Percentiles rank a stretch among this genome's conserved stretches.
Conservation (phyloP, 2,888 invertebrate genomes). For the Chirona hameri region DNA sequence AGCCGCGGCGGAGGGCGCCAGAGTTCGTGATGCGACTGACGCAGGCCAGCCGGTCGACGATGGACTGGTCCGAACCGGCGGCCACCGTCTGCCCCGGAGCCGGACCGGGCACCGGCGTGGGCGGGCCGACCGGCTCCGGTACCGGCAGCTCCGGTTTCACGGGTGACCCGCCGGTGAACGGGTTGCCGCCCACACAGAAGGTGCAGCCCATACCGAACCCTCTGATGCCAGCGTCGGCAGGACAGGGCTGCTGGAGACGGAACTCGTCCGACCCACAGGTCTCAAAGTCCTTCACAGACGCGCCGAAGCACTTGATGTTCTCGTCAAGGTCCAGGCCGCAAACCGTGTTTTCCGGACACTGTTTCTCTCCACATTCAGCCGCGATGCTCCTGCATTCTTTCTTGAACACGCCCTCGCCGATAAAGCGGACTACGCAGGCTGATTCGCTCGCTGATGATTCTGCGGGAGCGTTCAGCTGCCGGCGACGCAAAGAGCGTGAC, state of each 20-base stretch:
- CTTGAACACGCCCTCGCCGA: background rate
- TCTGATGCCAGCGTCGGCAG: background rate
- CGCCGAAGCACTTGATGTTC: background rate
- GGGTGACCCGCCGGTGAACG: background rate
- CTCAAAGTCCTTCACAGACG: background rate
- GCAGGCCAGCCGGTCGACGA: background rate
- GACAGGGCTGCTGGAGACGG: background rate
- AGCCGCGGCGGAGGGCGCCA: background rate
- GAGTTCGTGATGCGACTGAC: background rate
- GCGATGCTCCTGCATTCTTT: background rate
- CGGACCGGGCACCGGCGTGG: background rate
- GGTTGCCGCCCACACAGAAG: background rate
- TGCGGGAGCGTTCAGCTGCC: too few species aligned
- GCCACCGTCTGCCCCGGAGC: background rate
- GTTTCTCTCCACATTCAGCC: background rate
- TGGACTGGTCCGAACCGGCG: background rate
- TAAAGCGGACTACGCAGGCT: background rate
- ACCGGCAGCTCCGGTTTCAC: too few species aligned
- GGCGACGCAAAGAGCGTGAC: too few species aligned
- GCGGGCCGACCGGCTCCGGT: background rate
- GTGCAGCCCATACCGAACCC: constrained; percentile 26
- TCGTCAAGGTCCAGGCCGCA: background rate
- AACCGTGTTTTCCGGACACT: background rate
- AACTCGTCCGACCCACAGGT: background rate
- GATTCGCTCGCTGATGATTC: background rate